Percentiles rank a stretch among this genome's conserved stretches.
Evolutionary conservation across 2,113 vertebrate species (phyloP).

Genomic region (Rafetus swinhoei): DNA sequence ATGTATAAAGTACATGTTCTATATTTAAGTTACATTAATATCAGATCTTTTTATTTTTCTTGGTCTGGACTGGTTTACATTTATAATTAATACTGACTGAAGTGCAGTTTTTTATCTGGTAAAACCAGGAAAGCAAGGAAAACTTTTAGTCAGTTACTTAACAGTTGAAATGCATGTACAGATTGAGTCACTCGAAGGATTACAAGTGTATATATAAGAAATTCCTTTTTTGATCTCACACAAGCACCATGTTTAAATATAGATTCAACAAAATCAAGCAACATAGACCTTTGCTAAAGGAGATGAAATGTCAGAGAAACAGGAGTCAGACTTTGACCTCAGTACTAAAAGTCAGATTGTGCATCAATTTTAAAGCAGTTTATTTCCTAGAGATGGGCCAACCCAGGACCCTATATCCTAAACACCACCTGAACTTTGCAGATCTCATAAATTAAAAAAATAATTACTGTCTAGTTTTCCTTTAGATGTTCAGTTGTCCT

Average conservation of each 20-base stretch:
- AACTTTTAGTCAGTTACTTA: slow-evolving; percentile 21
- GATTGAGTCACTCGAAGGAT: slow-evolving; percentile 21
- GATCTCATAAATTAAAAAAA: background rate
- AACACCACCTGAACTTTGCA: rapidly evolving
- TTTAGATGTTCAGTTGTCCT: background rate
- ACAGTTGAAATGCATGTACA: slow-evolving; percentile 16
- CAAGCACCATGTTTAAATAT: slow-evolving; percentile 24
- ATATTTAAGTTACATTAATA: background rate
- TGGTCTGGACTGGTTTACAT: background rate
- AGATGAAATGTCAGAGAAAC: slow-evolving; percentile 50
- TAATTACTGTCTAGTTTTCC: background rate
- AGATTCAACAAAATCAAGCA: slow-evolving; percentile 27
- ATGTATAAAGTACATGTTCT: background rate
- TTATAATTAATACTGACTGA: background rate
- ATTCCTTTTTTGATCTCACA: slow-evolving; percentile 63
- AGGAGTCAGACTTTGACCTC: background rate
- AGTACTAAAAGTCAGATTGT: slow-evolving; percentile 12
- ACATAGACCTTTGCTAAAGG: slow-evolving; percentile 17
- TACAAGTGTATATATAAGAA: slow-evolving; percentile 61
- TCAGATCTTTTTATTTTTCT: background rate
- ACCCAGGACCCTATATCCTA: background rate
- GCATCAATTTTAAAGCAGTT: background rate
- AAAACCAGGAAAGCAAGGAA: background rate
- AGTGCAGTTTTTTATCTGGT: slow-evolving; percentile 12
- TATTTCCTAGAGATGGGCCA: background rate